These are phyloP conservation scores for Cryptocheilus praepositus DNA, from an alignment of 2,888 invertebrate species.

Conservation along the genomic window DNA sequence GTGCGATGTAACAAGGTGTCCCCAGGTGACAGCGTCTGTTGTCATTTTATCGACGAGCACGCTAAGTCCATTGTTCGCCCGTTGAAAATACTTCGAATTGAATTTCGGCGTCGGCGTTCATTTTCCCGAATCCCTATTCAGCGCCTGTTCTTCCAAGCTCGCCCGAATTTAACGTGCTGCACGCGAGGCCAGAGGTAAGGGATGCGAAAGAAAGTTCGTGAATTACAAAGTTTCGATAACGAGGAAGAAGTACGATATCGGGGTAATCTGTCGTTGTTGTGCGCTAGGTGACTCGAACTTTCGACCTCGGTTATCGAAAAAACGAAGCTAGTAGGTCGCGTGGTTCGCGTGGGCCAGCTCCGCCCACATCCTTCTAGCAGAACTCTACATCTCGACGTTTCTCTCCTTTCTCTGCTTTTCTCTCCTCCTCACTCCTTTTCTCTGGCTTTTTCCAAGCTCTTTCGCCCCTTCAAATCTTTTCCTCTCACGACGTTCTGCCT, in stretches of 20 bases:
- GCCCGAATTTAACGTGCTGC: too few species aligned
- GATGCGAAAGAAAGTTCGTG: too few species aligned
- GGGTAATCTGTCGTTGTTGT: slow-evolving; percentile 4
- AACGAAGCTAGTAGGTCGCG: slow-evolving; percentile 48
- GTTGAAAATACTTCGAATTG: too few species aligned
- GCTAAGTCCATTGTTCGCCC: too few species aligned
- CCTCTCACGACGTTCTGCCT: background rate
- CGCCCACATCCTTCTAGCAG: slow-evolving; percentile 16
- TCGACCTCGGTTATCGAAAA: slow-evolving; percentile 22
- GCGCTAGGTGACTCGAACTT: slow-evolving; percentile 26
- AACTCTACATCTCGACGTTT: slow-evolving; percentile 20
- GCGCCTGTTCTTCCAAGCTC: too few species aligned
- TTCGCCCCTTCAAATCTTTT: background rate
- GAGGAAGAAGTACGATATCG: slow-evolving; percentile 1
- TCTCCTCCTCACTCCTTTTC: slow-evolving; percentile 27
- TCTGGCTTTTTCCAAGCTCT: slow-evolving; percentile 5
- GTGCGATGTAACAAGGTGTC: too few species aligned
- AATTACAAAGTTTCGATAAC: background rate
- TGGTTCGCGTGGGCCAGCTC: slow-evolving; percentile 34
- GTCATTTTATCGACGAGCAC: too few species aligned
- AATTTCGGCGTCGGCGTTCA: too few species aligned
- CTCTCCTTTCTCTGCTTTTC: slow-evolving; percentile 2
- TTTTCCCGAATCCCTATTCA: too few species aligned
- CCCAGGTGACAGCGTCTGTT: too few species aligned
- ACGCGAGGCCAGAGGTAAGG: too few species aligned